These are phyloP conservation scores for Nannobrachium achirus DNA, from an alignment of 2,113 vertebrate genomes.

Conservation along the genomic window DNA sequence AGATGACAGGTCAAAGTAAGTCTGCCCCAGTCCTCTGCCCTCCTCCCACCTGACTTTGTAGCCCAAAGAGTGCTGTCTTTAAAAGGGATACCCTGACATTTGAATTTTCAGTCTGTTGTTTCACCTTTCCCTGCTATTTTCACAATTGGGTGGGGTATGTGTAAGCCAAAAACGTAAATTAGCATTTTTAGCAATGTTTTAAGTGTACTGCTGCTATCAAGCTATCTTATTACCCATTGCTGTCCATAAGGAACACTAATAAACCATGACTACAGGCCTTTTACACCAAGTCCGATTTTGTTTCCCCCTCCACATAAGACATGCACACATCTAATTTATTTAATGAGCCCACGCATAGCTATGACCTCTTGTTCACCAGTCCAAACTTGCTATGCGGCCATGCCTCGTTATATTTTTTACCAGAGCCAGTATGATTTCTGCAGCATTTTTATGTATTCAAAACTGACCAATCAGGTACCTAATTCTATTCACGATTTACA, in stretches of 20 bases:
- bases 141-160: background rate
- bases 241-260: conserved; percentile 10
- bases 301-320: no score
- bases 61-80: background rate
- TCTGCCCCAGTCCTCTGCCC: conserved; percentile 51
- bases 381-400: no score
- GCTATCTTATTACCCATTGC: conserved; percentile 15
- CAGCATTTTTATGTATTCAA: no score
- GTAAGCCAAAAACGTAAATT: background rate
- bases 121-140: background rate
- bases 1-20: conserved; percentile 83
- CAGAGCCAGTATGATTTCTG: no score
- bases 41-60: conserved; percentile 8
- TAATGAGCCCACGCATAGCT: no score
- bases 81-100: conserved; percentile 49
- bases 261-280: background rate
- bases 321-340: no score
- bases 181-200: conserved; percentile 4
- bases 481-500: no score
- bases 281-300: no score
- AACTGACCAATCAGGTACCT: no score
- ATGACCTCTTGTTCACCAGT: no score
- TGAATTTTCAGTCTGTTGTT: conserved; percentile 12
- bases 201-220: background rate
- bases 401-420: no score